phyloP scores from a whole-genome alignment of 1,140 invertebrate genomes.

The Ceratitis capitata region DNA sequence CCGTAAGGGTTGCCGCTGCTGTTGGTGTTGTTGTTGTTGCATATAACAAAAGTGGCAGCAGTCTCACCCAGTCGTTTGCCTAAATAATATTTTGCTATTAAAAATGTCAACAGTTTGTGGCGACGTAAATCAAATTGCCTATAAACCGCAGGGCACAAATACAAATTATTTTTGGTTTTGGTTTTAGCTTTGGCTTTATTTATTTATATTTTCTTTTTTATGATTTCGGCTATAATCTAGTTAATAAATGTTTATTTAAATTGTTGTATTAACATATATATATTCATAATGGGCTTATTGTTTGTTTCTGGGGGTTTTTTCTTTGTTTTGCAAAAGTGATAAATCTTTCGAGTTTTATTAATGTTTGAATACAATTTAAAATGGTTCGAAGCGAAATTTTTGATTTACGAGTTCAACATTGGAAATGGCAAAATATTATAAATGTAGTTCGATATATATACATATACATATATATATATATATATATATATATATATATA shows the following conservation, averaged over 20 bases:
- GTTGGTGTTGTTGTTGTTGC: neutral
- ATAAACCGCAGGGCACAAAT: conserved; percentile 16
- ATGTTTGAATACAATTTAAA: conserved; percentile 35
- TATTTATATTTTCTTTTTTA: too few species aligned
- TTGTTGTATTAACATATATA: neutral
- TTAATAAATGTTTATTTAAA: conserved; percentile 21
- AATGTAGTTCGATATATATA: neutral
- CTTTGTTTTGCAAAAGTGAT: neutral
- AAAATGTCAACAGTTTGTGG: conserved; percentile 37
- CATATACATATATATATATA: neutral
- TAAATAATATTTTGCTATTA: neutral
- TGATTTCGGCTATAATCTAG: conserved; percentile 5
- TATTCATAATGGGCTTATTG: neutral
- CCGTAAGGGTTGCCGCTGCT: neutral
- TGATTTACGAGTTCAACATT: neutral
- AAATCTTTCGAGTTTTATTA: conserved; percentile 25
- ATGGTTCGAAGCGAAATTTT: neutral
- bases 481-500: too few species aligned
- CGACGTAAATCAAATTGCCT: conserved; percentile 32
- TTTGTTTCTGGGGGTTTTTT: neutral
- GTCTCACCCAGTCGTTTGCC: too few species aligned
- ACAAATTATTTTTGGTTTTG: conserved; percentile 17
- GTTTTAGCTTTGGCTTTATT: too few species aligned
- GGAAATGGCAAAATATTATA: neutral
- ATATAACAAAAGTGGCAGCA: neutral